Evolutionary conservation across 2,113 vertebrate species (phyloP).

Genomic region (Thinocorus orbignyianus): DNA sequence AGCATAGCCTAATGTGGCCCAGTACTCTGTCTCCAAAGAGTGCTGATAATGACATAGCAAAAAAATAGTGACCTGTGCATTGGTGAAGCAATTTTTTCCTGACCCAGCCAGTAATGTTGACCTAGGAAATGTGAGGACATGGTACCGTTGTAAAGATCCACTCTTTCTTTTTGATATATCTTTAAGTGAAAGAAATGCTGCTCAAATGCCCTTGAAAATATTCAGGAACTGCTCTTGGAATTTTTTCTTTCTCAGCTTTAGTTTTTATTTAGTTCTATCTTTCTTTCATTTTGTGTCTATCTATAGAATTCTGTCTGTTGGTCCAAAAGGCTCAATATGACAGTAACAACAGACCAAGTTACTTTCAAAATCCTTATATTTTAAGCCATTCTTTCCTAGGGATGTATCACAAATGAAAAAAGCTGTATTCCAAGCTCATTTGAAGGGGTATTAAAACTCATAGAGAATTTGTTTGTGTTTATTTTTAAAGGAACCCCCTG

Average conservation of each 20-base stretch:
- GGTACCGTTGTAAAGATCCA: background rate
- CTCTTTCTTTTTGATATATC: background rate
- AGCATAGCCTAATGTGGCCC: background rate
- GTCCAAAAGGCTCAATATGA: slow-evolving; percentile 1
- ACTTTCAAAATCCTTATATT: background rate
- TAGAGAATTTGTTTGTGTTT: background rate
- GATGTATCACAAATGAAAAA: background rate
- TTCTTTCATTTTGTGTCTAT: background rate
- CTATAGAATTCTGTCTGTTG: background rate
- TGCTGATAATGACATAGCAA: background rate
- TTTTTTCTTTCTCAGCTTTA: background rate
- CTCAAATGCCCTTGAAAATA: slow-evolving; percentile 9
- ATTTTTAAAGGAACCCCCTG: slow-evolving; percentile 2
- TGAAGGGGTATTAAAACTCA: background rate
- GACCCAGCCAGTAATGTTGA: background rate
- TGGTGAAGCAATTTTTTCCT: background rate
- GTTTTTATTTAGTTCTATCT: background rate
- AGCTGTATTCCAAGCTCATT: background rate
- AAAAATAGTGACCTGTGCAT: background rate
- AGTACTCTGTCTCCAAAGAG: background rate
- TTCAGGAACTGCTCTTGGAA: background rate
- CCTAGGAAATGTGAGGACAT: background rate
- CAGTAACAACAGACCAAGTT: background rate
- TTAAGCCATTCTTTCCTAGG: background rate
- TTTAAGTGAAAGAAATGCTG: background rate